A percentile compares a stretch with the other conserved stretches of the same genome.
Conservation (phyloP, 2,113 vertebrate species). For the Thermophis baileyi region DNA sequence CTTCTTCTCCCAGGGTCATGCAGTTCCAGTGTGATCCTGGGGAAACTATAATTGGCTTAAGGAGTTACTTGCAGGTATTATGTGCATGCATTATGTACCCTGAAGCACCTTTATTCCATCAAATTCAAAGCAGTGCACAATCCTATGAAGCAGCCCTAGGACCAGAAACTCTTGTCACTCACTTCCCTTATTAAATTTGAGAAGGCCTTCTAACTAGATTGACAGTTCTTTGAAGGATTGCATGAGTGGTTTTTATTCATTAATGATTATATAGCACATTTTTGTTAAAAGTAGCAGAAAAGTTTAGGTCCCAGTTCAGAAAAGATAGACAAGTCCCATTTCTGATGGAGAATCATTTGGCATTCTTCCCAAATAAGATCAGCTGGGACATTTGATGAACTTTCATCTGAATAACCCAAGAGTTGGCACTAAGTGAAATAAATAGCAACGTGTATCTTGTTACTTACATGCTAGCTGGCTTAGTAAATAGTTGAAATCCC, state of each 20-base stretch:
- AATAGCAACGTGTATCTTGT: constrained; percentile 64
- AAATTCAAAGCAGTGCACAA: neutral
- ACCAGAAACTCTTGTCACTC: neutral
- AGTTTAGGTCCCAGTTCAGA: constrained; percentile 31
- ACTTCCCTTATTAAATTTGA: neutral
- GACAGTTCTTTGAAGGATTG: neutral
- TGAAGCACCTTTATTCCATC: neutral
- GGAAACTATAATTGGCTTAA: neutral
- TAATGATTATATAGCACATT: neutral
- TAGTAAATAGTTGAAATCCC: constrained; percentile 58
- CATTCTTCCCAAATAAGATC: constrained; percentile 30
- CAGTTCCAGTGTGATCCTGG: neutral
- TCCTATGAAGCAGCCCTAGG: neutral
- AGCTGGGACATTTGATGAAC: constrained; percentile 45
- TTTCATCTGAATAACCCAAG: constrained; percentile 59
- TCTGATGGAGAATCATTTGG: constrained; percentile 48
- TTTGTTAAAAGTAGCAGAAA: neutral
- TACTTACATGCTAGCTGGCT: constrained; percentile 56
- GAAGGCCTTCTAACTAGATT: neutral
- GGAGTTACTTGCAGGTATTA: neutral
- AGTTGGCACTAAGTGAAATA: constrained; percentile 57
- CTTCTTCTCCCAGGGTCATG: neutral
- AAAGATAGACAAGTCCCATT: constrained; percentile 46
- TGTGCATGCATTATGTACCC: neutral
- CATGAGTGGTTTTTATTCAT: neutral